These are phyloP conservation scores for Heliconius cydno DNA, from an alignment of 2,888 invertebrate genomes.

Conservation along the genomic window DNA sequence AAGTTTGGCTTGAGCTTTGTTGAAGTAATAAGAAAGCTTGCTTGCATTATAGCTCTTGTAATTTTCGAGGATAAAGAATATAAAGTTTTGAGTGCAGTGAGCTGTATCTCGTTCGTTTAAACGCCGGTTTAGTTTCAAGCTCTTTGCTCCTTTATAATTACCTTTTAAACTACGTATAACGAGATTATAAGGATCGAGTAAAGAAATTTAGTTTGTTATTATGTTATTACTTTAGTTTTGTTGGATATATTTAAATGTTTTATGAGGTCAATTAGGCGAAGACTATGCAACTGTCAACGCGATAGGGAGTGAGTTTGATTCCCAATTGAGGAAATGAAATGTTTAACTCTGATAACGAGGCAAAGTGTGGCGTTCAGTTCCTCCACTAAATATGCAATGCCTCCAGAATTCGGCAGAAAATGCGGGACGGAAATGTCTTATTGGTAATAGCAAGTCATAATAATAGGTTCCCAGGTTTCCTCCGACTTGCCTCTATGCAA, in stretches of 20 bases:
- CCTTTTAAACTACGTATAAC: slow-evolving; percentile 10
- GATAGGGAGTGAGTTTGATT: neutral
- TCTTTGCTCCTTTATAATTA: slow-evolving; percentile 28
- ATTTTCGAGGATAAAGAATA: slow-evolving; percentile 42
- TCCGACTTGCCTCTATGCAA: too few relatives aligned
- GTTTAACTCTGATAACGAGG: neutral
- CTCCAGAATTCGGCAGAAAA: neutral
- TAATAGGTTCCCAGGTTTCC: neutral
- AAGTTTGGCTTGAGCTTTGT: slow-evolving; percentile 31
- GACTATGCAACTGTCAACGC: neutral
- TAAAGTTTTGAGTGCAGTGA: slow-evolving; percentile 36
- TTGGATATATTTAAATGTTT: neutral
- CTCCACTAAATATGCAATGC: neutral
- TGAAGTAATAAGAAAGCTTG: slow-evolving; percentile 41
- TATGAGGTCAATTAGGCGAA: neutral
- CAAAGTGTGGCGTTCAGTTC: neutral
- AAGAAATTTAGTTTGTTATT: neutral
- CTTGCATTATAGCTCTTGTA: slow-evolving; percentile 33
- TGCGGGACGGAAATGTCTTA: neutral
- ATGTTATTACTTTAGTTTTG: neutral
- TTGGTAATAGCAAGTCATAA: neutral
- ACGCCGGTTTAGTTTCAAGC: slow-evolving; percentile 22
- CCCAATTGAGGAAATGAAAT: neutral
- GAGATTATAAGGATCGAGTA: slow-evolving; percentile 1
- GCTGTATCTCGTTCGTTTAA: slow-evolving; percentile 30